Percentiles rank a stretch among this genome's conserved stretches.
phyloP scores from a whole-genome alignment of 2,797 vertebrate genomes.

The Acipenser oxyrinchus region DNA sequence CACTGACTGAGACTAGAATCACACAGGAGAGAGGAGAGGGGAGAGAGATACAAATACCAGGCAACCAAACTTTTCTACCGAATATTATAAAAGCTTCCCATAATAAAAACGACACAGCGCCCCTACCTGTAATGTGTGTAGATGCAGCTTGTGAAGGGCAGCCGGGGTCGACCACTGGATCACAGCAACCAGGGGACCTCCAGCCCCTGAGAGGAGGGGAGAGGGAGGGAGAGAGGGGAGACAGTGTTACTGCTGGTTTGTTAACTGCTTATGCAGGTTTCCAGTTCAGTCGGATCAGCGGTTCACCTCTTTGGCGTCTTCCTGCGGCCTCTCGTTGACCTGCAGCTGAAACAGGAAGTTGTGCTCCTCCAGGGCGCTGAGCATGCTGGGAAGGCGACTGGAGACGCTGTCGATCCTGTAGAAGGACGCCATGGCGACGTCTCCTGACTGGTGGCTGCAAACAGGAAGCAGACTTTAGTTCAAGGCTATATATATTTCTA shows the following conservation, averaged over 20 bases:
- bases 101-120: not conserved
- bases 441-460: constrained; percentile 80
- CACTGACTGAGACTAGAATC: too few relatives aligned
- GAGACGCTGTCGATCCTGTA: constrained; percentile 69
- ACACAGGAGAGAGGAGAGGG: too few relatives aligned
- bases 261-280: not conserved
- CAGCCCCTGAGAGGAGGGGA: constrained; percentile 60
- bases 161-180: constrained; percentile 83
- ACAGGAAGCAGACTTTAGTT: not conserved
- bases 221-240: not conserved
- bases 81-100: not conserved
- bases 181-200: constrained; percentile 83
- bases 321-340: constrained; percentile 67
- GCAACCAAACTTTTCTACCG: not conserved
- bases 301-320: constrained; percentile 70
- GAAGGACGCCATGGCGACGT: constrained; percentile 83
- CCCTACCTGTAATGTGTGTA: constrained; percentile 82
- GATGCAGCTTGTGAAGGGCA: constrained; percentile 84
- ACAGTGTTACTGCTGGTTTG: not conserved
- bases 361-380: constrained; percentile 83
- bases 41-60: not conserved
- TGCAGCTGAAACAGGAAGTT: constrained; percentile 88
- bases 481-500: not conserved
- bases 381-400: constrained; percentile 70
- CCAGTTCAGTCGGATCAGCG: not conserved